A percentile compares a stretch with the other conserved stretches of the same genome.
phyloP scores from a whole-genome alignment of 1,140 invertebrate species.

The Schmidtea mediterranea region DNA sequence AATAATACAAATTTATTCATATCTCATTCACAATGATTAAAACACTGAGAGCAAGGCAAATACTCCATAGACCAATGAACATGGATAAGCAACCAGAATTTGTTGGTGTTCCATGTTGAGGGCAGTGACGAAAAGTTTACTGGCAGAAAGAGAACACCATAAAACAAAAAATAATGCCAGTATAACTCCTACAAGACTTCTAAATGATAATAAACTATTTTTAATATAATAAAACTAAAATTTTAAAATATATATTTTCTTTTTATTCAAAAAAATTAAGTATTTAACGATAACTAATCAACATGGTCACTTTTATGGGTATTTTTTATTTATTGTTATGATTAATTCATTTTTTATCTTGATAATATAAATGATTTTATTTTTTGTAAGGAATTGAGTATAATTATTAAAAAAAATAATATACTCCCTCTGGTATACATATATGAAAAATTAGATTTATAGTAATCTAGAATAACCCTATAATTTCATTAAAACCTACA shows the following conservation, averaged over 20 bases:
- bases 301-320: too few species aligned
- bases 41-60: conserved; percentile 77
- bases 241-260: conserved; percentile 1
- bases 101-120: conserved; percentile 63
- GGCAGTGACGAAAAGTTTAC: conserved; percentile 68
- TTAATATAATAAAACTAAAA: neutral
- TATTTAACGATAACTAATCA: neutral
- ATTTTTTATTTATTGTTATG: too few species aligned
- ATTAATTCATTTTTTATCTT: too few species aligned
- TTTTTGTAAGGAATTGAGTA: too few species aligned
- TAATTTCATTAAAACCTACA: too few species aligned
- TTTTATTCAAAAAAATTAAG: neutral
- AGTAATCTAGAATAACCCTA: too few species aligned
- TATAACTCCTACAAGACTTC: conserved; percentile 41
- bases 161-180: conserved; percentile 45
- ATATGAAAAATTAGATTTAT: too few species aligned
- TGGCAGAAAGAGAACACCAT: conserved; percentile 70
- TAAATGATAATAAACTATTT: conserved; percentile 21
- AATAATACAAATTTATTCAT: neutral
- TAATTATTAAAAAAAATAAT: too few species aligned
- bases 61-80: conserved; percentile 69
- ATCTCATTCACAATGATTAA: conserved; percentile 28
- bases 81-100: conserved; percentile 65
- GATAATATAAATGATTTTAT: too few species aligned
- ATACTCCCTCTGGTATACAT: too few species aligned